These are phyloP conservation scores for Dexiosoma caninum DNA, from an alignment of 2,888 invertebrate species.

Conservation along the genomic window DNA sequence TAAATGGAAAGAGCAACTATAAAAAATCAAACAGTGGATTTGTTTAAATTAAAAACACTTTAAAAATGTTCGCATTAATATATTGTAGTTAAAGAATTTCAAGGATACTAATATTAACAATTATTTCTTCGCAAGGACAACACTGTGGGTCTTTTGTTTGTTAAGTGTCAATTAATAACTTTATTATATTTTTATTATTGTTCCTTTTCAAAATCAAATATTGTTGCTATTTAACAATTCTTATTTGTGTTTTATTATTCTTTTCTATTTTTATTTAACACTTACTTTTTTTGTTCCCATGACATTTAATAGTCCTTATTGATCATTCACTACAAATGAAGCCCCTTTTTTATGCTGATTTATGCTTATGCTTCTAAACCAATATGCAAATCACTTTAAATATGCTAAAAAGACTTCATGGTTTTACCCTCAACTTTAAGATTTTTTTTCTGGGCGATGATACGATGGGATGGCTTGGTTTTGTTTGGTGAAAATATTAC, in stretches of 20 bases:
- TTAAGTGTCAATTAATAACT: conserved; percentile 59
- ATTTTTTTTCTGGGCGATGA: conserved; percentile 25
- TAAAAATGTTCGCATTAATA: no score
- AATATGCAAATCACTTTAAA: conserved; percentile 47
- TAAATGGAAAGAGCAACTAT: background rate
- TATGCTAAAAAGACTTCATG: conserved; percentile 1
- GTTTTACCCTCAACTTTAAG: conserved; percentile 17
- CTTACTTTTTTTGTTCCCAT: conserved; percentile 61
- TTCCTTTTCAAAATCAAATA: conserved; percentile 45
- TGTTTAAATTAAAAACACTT: background rate
- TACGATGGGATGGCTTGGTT: conserved; percentile 33
- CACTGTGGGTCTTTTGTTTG: conserved; percentile 55
- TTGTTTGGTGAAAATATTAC: conserved; percentile 34
- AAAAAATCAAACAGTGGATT: background rate
- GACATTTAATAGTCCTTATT: conserved; percentile 50
- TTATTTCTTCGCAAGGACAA: no score
- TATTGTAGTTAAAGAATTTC: no score
- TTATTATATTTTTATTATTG: conserved; percentile 54
- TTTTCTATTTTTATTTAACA: conserved; percentile 1
- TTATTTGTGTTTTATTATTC: conserved; percentile 1
- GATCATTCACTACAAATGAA: conserved; percentile 6
- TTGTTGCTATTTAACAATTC: conserved; percentile 54
- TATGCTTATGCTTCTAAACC: background rate
- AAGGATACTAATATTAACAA: background rate
- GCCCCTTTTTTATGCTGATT: conserved; percentile 19